phyloP scores from a whole-genome alignment of 2,888 invertebrate genomes.

The Flexamia atlantica region DNA sequence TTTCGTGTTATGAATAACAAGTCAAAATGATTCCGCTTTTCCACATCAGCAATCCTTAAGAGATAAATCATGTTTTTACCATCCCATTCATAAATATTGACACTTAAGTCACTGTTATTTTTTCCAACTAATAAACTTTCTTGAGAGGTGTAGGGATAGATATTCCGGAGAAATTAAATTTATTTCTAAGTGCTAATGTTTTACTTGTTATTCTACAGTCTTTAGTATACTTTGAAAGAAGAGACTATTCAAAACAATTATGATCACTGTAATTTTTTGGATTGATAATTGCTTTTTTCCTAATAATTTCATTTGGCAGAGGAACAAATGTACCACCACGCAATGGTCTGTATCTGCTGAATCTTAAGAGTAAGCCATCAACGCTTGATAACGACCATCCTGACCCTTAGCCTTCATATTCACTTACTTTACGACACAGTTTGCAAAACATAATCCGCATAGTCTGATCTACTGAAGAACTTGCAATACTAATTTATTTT shows the following conservation, averaged over 20 bases:
- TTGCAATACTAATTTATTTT: too few species aligned
- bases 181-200: background rate
- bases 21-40: slow-evolving; percentile 26
- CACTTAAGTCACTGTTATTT: background rate
- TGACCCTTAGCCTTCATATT: slow-evolving; percentile 34
- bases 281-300: slow-evolving; percentile 45
- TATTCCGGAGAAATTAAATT: slow-evolving; percentile 26
- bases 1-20: slow-evolving; percentile 2
- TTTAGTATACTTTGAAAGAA: slow-evolving; percentile 29
- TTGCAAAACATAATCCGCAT: too few species aligned
- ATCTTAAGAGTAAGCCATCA: slow-evolving; percentile 40
- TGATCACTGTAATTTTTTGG: slow-evolving; percentile 29
- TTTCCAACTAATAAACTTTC: slow-evolving; percentile 26
- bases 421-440: slow-evolving; percentile 2
- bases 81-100: slow-evolving; percentile 44
- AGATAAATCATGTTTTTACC: slow-evolving; percentile 1
- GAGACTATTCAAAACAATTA: slow-evolving; percentile 39
- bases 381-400: slow-evolving; percentile 34
- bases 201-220: slow-evolving; percentile 17
- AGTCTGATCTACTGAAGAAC: too few species aligned
- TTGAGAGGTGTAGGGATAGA: slow-evolving; percentile 50
- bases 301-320: slow-evolving; percentile 18
- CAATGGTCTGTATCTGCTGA: background rate
- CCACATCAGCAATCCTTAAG: slow-evolving; percentile 19
- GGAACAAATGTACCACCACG: background rate